Conservation (phyloP, 2,797 vertebrate genomes). For the Petrocephalus schoutedeni region DNA sequence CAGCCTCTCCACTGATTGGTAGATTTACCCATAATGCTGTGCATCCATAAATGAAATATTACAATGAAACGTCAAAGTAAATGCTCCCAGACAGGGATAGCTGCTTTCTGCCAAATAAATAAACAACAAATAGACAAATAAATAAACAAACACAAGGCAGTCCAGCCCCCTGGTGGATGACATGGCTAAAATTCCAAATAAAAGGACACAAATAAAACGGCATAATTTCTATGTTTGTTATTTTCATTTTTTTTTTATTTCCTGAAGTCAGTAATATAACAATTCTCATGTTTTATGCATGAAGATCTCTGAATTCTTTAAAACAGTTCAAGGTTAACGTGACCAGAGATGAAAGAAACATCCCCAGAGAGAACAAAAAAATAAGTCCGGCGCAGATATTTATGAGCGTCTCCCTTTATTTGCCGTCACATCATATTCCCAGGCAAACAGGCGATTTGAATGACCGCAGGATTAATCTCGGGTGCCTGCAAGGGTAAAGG, state of each 20-base stretch:
- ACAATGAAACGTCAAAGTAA: background rate
- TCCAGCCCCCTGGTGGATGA: background rate
- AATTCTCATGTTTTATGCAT: slow-evolving; percentile 9
- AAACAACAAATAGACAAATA: background rate
- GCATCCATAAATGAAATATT: background rate
- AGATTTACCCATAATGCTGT: background rate
- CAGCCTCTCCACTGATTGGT: background rate
- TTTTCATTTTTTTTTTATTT: background rate
- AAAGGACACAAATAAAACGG: background rate
- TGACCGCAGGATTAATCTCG: background rate
- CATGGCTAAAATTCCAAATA: background rate
- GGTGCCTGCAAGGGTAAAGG: background rate
- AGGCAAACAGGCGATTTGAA: background rate
- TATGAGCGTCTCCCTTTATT: background rate
- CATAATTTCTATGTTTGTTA: background rate
- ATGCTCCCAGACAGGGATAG: background rate
- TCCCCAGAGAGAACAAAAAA: background rate
- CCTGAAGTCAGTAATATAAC: background rate
- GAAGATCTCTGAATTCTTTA: background rate
- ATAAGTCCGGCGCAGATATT: background rate
- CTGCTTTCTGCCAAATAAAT: background rate
- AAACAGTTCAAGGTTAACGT: slow-evolving; percentile 15
- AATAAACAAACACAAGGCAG: background rate
- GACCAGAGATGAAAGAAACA: slow-evolving; percentile 10
- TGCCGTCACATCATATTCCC: background rate